Percentiles rank a stretch among this genome's conserved stretches.
Conservation (phyloP, 2,113 vertebrate species). For the Elgaria multicarinata region DNA sequence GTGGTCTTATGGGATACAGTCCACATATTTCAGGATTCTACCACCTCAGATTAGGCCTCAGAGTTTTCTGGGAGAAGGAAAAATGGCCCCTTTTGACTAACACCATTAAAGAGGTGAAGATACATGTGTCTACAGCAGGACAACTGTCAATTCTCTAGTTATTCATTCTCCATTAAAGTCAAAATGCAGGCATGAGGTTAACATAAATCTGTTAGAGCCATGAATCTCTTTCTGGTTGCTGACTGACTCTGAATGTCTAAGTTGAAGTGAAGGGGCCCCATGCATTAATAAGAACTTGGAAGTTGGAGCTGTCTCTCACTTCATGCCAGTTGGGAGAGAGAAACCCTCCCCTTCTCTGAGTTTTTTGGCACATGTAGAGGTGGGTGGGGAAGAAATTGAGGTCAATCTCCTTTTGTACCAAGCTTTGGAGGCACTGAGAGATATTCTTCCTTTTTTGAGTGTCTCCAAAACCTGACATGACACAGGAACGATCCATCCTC, state of each 20-base stretch:
- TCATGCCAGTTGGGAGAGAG: not conserved
- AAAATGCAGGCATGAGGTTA: not conserved
- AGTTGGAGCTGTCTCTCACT: not conserved
- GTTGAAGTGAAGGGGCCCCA: not conserved
- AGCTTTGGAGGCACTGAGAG: not conserved
- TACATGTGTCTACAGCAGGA: not conserved
- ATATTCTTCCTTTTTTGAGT: not conserved
- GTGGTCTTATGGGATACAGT: not conserved
- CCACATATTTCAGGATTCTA: not conserved
- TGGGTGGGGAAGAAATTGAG: not conserved
- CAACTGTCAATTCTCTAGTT: not conserved
- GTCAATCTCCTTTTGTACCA: not conserved
- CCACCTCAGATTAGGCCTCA: not conserved
- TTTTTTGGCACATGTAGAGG: not conserved
- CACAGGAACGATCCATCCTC: too few species aligned
- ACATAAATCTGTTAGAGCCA: not conserved
- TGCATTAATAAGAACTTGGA: not conserved
- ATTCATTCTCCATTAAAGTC: not conserved
- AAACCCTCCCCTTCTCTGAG: not conserved
- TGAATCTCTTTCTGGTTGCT: not conserved
- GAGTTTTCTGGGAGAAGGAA: not conserved
- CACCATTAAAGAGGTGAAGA: not conserved
- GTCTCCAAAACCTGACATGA: not conserved
- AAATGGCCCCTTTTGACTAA: not conserved
- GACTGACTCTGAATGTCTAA: not conserved